These are phyloP conservation scores for Climacteris rufus DNA, from an alignment of 2,113 vertebrate genomes.

Conservation along the genomic window DNA sequence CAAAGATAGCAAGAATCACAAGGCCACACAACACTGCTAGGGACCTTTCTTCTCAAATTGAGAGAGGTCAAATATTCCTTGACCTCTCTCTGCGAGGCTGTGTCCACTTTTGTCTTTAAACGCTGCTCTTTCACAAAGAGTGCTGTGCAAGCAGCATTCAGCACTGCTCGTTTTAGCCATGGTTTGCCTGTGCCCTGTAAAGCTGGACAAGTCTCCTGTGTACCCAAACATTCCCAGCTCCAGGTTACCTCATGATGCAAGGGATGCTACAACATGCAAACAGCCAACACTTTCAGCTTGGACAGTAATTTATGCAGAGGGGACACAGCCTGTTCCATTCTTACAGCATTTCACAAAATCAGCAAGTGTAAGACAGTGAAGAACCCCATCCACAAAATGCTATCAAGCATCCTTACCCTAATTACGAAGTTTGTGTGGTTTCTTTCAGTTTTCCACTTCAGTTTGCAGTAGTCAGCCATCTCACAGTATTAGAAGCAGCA, in stretches of 20 bases:
- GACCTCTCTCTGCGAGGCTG: not conserved
- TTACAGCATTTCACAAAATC: not conserved
- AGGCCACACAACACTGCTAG: not conserved
- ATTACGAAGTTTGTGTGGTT: rapidly evolving
- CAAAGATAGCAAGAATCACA: not conserved
- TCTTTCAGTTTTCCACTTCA: not conserved
- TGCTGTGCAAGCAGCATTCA: not conserved
- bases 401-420: not conserved
- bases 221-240: not conserved
- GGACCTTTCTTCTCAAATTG: not conserved
- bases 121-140: not conserved
- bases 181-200: not conserved
- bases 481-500: not conserved
- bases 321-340: not conserved
- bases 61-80: not conserved
- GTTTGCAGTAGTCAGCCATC: not conserved
- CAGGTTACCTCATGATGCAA: not conserved
- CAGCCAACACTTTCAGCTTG: not conserved
- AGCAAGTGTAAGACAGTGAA: not conserved
- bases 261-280: not conserved
- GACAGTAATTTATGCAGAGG: not conserved
- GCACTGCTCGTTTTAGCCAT: not conserved
- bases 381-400: not conserved
- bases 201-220: not conserved
- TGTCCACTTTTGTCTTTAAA: not conserved